Evolutionary conservation across 1,140 invertebrate genomes (phyloP).

Genomic region (Pectinophora gossypiella): DNA sequence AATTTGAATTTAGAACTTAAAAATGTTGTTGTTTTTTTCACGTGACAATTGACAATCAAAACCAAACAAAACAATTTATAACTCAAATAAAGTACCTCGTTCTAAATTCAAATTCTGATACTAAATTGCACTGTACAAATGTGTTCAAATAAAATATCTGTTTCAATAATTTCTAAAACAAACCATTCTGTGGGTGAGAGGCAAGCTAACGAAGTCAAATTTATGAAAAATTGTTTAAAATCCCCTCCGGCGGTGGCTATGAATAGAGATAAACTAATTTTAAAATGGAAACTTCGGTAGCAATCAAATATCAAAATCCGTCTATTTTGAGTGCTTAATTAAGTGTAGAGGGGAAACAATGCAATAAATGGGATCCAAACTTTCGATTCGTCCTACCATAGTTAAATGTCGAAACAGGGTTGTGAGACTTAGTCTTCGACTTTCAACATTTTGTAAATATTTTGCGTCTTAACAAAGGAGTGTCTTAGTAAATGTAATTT

Average conservation of each 20-base stretch:
- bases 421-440: background rate
- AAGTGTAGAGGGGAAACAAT: background rate
- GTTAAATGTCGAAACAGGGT: background rate
- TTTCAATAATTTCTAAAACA: too few species aligned
- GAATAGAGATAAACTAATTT: background rate
- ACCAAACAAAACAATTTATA: too few species aligned
- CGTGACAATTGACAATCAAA: too few species aligned
- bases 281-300: background rate
- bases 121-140: too few species aligned
- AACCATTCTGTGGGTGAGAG: too few species aligned
- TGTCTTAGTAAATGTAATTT: background rate
- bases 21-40: too few species aligned
- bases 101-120: too few species aligned
- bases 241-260: constrained; percentile 1
- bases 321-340: background rate
- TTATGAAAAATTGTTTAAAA: too few species aligned
- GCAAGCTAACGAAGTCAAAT: too few species aligned
- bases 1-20: too few species aligned
- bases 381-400: background rate
- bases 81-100: too few species aligned
- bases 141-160: too few species aligned
- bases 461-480: background rate
- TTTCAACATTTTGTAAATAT: background rate
- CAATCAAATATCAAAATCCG: background rate
- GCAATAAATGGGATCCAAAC: background rate